Evolutionary conservation across 2,888 invertebrate species (phyloP), one percentile per base, ranked within the genome.

Genomic region (Drosophila kambysellisi): DNA sequence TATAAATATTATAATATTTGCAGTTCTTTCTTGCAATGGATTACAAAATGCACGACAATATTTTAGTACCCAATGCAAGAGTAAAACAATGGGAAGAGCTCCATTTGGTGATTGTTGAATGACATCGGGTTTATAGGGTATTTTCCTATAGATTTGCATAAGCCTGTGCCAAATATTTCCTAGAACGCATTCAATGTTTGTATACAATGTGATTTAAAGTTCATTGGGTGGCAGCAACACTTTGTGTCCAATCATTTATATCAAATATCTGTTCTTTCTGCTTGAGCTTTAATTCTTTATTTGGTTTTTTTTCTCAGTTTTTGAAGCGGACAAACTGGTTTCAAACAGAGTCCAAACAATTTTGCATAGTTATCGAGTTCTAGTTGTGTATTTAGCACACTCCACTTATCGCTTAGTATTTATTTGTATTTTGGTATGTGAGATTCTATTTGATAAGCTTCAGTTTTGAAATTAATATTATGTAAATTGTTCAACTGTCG

Each of bases 111-210:
- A 35, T 17, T 52, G 20, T 20, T 53, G 48, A 52, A 50, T 32
- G 48, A 50, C 37, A 30, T 41, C 35, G 56, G 37, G 39, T n/a
- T 29, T 39, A 9, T 57, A 68, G 69, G 29, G 35, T 62, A 71
- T 54, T 79, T 83, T 82, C 64, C 50, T 64, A 8, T 7, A 25
- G 32, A 85, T 90, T 84, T 90, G 81, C 89, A 86, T 88, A 82
- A 74, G 66, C 65, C 66, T 66, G 56, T 46, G 52, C 56, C 64
- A 71, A 41, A 60, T 74, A 64, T 84, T 89, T 89, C 85, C 78
- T 89, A 90, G 85, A 81, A 81, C 69, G 33, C 32, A 60, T 61
- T 37, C 25, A 52, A 4, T 12, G 7, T 46, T 60, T 72, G 1
- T 11, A 41, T 9, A 59, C 52, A 62, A 61, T 65, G 32, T 41